Conservation (phyloP, 2,888 invertebrate genomes). For the Esperia sulphurella region DNA sequence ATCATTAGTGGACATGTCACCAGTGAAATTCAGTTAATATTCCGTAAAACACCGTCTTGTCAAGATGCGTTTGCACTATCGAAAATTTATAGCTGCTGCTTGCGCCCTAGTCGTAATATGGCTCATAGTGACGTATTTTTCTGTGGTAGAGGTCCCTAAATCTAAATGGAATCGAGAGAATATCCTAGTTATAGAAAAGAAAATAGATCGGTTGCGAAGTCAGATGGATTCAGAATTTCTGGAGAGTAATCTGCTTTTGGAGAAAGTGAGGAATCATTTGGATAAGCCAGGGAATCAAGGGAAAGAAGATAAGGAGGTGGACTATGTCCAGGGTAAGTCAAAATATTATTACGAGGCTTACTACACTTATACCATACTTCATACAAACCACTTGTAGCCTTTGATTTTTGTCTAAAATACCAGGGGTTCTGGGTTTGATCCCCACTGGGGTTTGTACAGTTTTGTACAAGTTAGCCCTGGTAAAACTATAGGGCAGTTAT, state of each 20-base stretch:
- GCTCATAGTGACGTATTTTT: slow-evolving; percentile 48
- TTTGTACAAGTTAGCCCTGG: no score
- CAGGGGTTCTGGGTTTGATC: no score
- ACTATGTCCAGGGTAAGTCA: slow-evolving; percentile 10
- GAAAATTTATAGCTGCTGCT: slow-evolving; percentile 41
- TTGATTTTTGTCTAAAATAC: no score
- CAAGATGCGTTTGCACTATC: slow-evolving; percentile 64
- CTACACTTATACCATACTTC: no score
- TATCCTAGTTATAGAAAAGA: slow-evolving; percentile 38
- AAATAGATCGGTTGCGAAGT: slow-evolving; percentile 40
- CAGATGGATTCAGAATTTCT: slow-evolving; percentile 41
- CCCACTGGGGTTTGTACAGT: no score
- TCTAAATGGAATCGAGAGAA: slow-evolving; percentile 18
- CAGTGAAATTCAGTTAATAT: background rate
- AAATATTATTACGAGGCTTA: background rate
- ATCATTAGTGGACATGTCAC: slow-evolving; percentile 18
- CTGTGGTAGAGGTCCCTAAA: slow-evolving; percentile 39
- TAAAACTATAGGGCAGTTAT: no score
- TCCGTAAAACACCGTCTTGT: background rate
- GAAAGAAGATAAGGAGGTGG: slow-evolving; percentile 15
- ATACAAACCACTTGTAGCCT: no score
- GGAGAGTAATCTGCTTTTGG: slow-evolving; percentile 47
- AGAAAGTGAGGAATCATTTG: slow-evolving; percentile 40
- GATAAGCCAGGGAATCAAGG: slow-evolving; percentile 22
- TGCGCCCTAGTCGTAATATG: slow-evolving; percentile 42